Evolutionary conservation across 2,113 vertebrate genomes (phyloP), one percentile per base, ranked within the genome.

Genomic region (Columba janthina): DNA sequence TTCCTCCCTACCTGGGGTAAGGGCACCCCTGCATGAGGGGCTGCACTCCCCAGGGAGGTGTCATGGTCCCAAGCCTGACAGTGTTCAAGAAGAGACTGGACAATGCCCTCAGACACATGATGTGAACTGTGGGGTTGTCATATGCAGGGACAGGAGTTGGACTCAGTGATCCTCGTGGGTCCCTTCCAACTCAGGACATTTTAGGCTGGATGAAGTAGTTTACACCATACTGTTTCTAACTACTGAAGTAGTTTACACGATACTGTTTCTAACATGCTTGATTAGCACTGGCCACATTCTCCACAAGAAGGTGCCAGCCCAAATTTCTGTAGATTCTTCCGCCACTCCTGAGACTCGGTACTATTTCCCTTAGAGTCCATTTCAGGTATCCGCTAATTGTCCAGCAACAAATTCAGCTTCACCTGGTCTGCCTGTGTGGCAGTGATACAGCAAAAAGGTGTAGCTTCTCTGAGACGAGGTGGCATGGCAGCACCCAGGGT

Each of bases 281-380:
- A 15, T 75, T 21, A 31, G 18, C 0, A 0, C 65, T 25, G n/a
- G 60, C 38, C 29, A 9, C 8, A 0, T 29, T 53, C 26, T 40
- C 31, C 53, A 29, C 31, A 14, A 83, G n/a, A 58, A 93, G 31
- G 8, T 12, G 57, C 48, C 48, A n/a, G 51, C 26, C 31, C 36
- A 61, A 28, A 62, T 40, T 69, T 40, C 46, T 31, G n/a, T 50
- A 46, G 51, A 34, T 15, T 54, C 46, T 67, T 60, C 57, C 51
- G 56, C 26, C 12, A 2, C 34, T 48, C n/a, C 50, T 79, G 26
- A 31, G 50, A 11, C 32, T 71, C 36, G 2, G 44, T 19, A 7
- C 29, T 22, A 10, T 21, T 65, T 61, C 40, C 53, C 64, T 64
- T 15, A 40, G 26, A 48, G 14, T 9, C 32, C 4, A 3, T 48